These are phyloP conservation scores for Hemithea aestivaria DNA, from an alignment of 2,888 invertebrate species.

Conservation along the genomic window DNA sequence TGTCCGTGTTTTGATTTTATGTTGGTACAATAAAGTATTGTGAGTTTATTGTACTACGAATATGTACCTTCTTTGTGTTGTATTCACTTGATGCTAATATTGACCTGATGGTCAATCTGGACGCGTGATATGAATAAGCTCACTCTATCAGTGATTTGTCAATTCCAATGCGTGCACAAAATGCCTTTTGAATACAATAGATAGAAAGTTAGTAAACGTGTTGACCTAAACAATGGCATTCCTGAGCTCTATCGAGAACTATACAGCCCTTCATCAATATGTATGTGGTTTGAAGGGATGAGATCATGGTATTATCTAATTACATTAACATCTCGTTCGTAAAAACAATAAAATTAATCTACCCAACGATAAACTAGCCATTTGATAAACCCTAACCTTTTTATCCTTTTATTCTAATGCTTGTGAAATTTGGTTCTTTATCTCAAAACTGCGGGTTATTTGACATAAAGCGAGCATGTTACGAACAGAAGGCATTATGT, in stretches of 20 bases:
- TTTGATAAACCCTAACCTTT: no score
- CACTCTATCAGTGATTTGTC: conserved; percentile 35
- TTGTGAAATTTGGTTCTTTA: no score
- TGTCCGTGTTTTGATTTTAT: no score
- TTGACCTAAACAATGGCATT: conserved; percentile 59
- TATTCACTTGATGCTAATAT: conserved; percentile 27
- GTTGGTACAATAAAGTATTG: no score
- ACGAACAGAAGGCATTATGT: conserved; percentile 30
- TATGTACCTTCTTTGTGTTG: no score
- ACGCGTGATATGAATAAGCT: conserved; percentile 38
- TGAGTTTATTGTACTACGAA: no score
- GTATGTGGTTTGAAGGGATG: conserved; percentile 1
- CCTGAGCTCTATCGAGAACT: conserved; percentile 27
- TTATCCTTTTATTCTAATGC: no score
- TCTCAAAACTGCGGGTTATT: no score
- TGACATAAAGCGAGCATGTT: background rate
- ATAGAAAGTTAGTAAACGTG: conserved; percentile 52
- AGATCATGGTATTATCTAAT: conserved; percentile 22
- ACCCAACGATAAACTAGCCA: no score
- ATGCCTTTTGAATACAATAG: conserved; percentile 54
- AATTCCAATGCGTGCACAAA: conserved; percentile 43
- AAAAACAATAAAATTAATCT: no score
- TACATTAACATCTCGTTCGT: no score
- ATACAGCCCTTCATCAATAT: conserved; percentile 28
- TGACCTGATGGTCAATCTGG: conserved; percentile 41